Base-by-base conservation (phyloP, 1,140 invertebrate genomes). In the Heliconius melpomene region DNA sequence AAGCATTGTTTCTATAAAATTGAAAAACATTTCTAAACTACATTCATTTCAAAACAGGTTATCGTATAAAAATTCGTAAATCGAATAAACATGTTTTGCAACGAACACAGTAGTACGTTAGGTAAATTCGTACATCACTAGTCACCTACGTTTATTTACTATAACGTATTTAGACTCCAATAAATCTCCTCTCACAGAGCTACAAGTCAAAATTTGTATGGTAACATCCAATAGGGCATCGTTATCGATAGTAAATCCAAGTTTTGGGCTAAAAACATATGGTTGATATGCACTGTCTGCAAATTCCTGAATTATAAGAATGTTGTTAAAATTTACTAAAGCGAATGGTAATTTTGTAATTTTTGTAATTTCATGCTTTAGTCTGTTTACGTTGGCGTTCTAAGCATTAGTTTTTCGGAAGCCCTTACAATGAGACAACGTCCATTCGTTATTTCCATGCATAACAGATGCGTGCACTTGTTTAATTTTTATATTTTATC, bases 171-270 rank as follows among this genome's bases (percentile, higher is more conserved):
- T 90, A 72, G 50, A 81, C 60, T 86, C 84, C 79, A 75, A 79
- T 82, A 78, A 60, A 77, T 86, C 83, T 87, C 80, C 80, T 86
- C 84, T 83, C 82, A 86, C 83, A 84, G 95, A 95, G 52, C 79
- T 83, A 89, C 96, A 96, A 77, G 81, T 87, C 86, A 93, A 95
- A 40, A 76, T 85, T 84, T 85, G 88, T 89, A 86, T 95, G 89
- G 73, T 85, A 74, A 79, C 71, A 87, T 89, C 87, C 83, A 84
- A 90, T 7, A 96, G 75, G 75, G 87, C 86, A 71, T 94, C 84
- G 74, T 93, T 93, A 87, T 89, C 88, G 84, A 96, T 85, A 72
- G 89, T 94, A 88, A 96, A 96, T 85, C 96, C 96, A 84, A 95
- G 84, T 90, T 95, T 96, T 26, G 96, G 95, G 93, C 96, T 93